phyloP scores from a whole-genome alignment of 2,888 invertebrate genomes.

The Syritta pipiens region DNA sequence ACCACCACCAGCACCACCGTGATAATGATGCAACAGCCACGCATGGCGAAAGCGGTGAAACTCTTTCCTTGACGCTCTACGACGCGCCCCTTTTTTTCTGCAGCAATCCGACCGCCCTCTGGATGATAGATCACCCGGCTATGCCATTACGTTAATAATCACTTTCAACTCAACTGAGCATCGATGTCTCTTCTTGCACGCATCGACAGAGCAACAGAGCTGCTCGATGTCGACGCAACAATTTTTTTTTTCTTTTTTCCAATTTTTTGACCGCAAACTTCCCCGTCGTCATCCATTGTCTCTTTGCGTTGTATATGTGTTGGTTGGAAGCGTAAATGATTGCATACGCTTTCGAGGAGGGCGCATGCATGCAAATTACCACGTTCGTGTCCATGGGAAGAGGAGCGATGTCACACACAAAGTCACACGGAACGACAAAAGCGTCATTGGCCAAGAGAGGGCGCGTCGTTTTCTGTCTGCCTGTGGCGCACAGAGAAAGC shows the following conservation, averaged over 20 bases:
- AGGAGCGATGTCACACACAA: conserved; percentile 62
- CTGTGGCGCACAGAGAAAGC: conserved; percentile 59
- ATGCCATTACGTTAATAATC: conserved; percentile 63
- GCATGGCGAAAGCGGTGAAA: conserved; percentile 59
- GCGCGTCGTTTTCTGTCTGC: conserved; percentile 23
- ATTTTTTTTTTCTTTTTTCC: too few species aligned
- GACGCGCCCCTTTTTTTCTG: conserved; percentile 23
- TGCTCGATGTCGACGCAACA: not conserved
- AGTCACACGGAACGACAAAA: conserved; percentile 59
- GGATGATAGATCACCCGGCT: conserved; percentile 56
- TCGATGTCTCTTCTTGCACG: conserved; percentile 63
- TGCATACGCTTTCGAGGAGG: conserved; percentile 25
- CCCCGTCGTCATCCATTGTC: conserved; percentile 14
- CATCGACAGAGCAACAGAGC: conserved; percentile 48
- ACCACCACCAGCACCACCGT: not conserved
- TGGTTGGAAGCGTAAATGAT: conserved; percentile 61
- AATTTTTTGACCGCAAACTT: conserved; percentile 44
- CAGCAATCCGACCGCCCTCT: conserved; percentile 33
- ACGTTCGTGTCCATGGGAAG: conserved; percentile 52
- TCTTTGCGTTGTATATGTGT: not conserved
- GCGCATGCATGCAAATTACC: conserved; percentile 60
- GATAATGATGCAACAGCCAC: not conserved
- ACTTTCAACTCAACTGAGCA: conserved; percentile 69
- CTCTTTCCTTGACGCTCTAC: conserved; percentile 16
- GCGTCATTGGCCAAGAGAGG: conserved; percentile 17